Base-by-base conservation (phyloP, 53 echinoderm and acorn worm genomes). In the Henricia sp. region DNA sequence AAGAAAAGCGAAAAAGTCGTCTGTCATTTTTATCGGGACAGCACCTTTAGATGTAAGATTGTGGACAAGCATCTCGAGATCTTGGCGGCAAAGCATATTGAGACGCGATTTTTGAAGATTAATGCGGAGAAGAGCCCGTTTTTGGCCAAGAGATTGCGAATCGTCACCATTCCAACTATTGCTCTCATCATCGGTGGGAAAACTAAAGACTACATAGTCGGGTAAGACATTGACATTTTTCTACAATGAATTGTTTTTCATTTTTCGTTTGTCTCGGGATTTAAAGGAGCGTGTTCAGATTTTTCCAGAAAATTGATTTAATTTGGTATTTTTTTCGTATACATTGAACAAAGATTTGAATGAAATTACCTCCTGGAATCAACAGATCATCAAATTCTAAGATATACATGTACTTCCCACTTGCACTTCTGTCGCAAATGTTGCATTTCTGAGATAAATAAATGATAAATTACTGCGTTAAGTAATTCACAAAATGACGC, bases 101-200 rank as follows among this genome's bases (percentile, higher is more conserved):
- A 97, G 83, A 97, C 97, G 17, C 82, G 97, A 24, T 97, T 97
- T 55, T 71, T 97, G 52, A 97, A 97, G 85, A 97, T 97, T 68
- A 90, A 97, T 54, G 97, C 91, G 4, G 94, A 94, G 70, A 97
- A 97, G 68, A 73, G 84, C n/a, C 97, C 97, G 13, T 97, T 94
- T 58, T 90, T 97, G 20, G 90, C 97, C 0, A 88, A 97, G 77
- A 85, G 91, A 58, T 72, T 97, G 41, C 54, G 85, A 57, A 94
- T 97, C 2, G 90, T 83, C 1, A 89, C 90, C 27, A 84, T 97
- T 11, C 97, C 97, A 26, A 97, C 97, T 23, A 83, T 97, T n/a
- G 97, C 97, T 0, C 67, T 97, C 57, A 88, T 97, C 71, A 82
- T 64, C 30, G 92, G 92, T 32, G 97, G 97, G 12, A 90, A 97